Evolutionary conservation across 53 echinoderm and acorn worm species (phyloP), one percentile per base, ranked within the genome.

Genomic region (Zoroaster sp.): DNA sequence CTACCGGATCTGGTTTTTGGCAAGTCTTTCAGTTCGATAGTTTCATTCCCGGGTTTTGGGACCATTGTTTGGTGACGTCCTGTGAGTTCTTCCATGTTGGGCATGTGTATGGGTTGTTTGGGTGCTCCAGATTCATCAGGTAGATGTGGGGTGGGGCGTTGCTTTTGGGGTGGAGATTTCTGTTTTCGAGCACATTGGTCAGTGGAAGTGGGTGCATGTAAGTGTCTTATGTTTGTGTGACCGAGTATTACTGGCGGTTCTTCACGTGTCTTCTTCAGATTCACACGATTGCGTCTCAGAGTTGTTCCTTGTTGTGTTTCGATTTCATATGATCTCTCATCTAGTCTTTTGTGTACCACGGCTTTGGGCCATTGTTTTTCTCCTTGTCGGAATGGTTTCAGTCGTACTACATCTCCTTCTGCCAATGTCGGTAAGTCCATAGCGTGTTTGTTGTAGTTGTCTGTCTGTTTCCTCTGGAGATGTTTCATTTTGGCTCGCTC

Each of bases 231-330:
- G 49, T 49, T 49, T 15, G 49, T 49, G 49, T 49, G 49, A 49
- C 17, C 4, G 1, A 3, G 49, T 3, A 49, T 9, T 4, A 49
- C 44, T 70, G 20, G 72, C 11, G 63, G 55, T 28, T 31, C 52
- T 75, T 87, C 90, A 35, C 44, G 72, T 7, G 75, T 77, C 20
- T 80, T 80, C n/a, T 73, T 53, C 77, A 93, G 81, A 67, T 90
- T 87, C 54, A 68, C 77, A 72, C 93, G 42, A 85, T 93, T 91
- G 40, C 91, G 86, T 55, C 90, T 87, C 31, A 78, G 91, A 14
- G 69, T 41, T 41, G 47, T 42, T 33, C 82, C 88, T 35, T 87
- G 71, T 71, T 81, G 77, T 2, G 89, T 92, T 0, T 39, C 68
- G 1, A 91, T 91, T 34, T 75, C 75, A 54, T 91, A 91, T 9